Conservation (phyloP, 2,797 vertebrate species). For the Calcarius lapponicus region DNA sequence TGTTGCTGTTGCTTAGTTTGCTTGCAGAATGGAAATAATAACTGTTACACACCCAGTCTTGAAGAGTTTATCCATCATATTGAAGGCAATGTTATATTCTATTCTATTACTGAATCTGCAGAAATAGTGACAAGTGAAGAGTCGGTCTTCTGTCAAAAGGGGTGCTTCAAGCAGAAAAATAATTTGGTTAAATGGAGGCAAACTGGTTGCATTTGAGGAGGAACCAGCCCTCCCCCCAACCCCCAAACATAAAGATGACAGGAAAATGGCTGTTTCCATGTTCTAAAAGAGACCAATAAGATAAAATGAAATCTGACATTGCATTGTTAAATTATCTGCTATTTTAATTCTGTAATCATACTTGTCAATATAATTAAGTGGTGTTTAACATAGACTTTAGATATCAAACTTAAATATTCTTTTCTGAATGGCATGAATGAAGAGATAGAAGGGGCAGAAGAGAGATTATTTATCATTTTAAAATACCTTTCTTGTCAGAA, state of each 20-base stretch:
- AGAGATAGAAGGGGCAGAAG: neutral
- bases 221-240: neutral
- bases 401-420: neutral
- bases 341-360: neutral
- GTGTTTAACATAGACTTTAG: neutral
- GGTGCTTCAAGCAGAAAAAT: neutral
- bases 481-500: neutral
- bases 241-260: neutral
- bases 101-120: neutral
- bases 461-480: neutral
- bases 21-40: neutral
- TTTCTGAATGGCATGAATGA: neutral
- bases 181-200: neutral
- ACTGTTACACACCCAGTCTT: neutral
- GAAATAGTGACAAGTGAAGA: neutral
- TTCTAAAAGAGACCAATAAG: neutral
- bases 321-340: neutral
- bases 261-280: neutral
- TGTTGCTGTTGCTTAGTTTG: neutral
- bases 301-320: neutral
- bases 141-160: neutral
- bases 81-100: neutral
- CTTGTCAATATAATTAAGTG: neutral
- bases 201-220: neutral
- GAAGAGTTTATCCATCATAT: neutral